Conservation (phyloP, 1,140 invertebrate species). For the Drosophila sucinea region DNA sequence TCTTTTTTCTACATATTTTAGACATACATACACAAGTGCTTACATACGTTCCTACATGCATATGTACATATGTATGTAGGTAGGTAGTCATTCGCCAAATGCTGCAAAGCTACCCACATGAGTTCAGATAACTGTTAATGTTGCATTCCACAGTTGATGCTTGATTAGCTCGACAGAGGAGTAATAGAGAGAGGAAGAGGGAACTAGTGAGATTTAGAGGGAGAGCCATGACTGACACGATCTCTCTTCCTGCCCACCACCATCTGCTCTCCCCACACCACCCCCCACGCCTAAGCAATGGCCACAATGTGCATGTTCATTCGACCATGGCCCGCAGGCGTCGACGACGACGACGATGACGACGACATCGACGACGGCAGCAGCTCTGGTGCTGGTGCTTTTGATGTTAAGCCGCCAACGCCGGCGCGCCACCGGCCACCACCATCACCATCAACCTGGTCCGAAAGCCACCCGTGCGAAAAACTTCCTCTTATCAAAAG, state of each 20-base stretch:
- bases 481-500: conserved; percentile 68
- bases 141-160: conserved; percentile 49
- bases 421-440: conserved; percentile 8
- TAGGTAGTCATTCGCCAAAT: conserved; percentile 3
- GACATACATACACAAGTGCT: not conserved
- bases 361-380: not conserved
- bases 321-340: conserved; percentile 64
- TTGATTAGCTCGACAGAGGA: conserved; percentile 63
- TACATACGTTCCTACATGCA: not conserved
- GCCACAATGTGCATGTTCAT: conserved; percentile 50
- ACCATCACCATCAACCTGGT: conserved; percentile 28
- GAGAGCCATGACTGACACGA: conserved; percentile 25
- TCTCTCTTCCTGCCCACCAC: conserved; percentile 12
- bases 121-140: conserved; percentile 42
- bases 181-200: not conserved
- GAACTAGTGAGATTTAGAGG: not conserved
- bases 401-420: conserved; percentile 64
- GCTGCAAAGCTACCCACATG: conserved; percentile 26
- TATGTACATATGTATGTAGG: not conserved
- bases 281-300: not conserved
- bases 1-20: not conserved
- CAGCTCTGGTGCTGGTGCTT: conserved; percentile 35
- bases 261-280: not conserved
- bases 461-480: conserved; percentile 58
- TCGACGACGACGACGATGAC: conserved; percentile 19